These are phyloP conservation scores for Saccopteryx bilineata DNA, from an alignment of 2,113 vertebrate genomes.

Conservation along the genomic window DNA sequence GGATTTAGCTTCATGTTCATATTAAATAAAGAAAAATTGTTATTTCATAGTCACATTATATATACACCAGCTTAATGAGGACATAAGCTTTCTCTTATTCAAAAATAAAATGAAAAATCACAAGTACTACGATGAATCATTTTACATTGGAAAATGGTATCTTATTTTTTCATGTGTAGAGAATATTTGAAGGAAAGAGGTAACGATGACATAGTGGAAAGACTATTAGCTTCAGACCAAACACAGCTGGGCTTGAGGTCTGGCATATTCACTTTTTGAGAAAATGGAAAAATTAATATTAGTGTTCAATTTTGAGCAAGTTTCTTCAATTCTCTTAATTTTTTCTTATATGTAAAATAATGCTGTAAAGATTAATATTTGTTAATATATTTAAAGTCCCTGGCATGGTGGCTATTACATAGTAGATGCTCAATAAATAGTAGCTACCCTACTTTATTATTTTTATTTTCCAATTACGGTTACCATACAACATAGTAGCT, in stretches of 20 bases:
- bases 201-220: constrained; percentile 47
- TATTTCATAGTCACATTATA: constrained; percentile 49
- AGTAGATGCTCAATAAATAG: constrained; percentile 40
- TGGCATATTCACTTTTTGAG: constrained; percentile 32
- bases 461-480: background rate
- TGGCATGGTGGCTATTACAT: constrained; percentile 8
- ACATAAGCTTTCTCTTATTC: constrained; percentile 58
- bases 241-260: constrained; percentile 12
- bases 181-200: constrained; percentile 61
- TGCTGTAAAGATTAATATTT: constrained; percentile 29
- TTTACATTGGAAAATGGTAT: constrained; percentile 37
- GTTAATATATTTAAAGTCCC: constrained; percentile 48
- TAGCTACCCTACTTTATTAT: constrained; percentile 9
- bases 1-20: constrained; percentile 45
- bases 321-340: constrained; percentile 56
- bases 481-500: background rate
- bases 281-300: constrained; percentile 50
- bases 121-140: constrained; percentile 61
- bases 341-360: constrained; percentile 52
- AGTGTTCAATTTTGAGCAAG: constrained; percentile 43
- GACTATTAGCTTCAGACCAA: constrained; percentile 19
- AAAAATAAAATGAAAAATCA: constrained; percentile 72
- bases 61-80: constrained; percentile 49
- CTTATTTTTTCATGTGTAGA: constrained; percentile 46
- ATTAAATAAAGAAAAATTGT: constrained; percentile 52